phyloP scores from a whole-genome alignment of 53 echinoderm and acorn worm genomes.

The Hippasteria phrygiana region DNA sequence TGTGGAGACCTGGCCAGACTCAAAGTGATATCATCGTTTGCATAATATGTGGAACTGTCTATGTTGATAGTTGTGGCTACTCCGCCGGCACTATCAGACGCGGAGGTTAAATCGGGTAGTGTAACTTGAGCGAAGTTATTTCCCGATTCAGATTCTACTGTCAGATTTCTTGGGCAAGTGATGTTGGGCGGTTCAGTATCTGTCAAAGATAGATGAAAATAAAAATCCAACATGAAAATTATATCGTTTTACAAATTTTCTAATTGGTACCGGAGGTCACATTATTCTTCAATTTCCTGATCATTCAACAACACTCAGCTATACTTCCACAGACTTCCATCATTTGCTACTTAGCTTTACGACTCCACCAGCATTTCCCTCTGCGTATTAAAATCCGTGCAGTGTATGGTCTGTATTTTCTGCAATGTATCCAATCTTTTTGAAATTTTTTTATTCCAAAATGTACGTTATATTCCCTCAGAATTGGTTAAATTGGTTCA shows the following conservation, averaged over 20 bases:
- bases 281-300: too few species aligned
- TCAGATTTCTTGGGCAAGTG: not conserved
- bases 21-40: not conserved
- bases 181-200: constrained; percentile 1
- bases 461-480: too few species aligned
- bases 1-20: constrained; percentile 1
- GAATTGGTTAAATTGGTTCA: too few species aligned
- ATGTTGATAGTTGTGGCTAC: not conserved
- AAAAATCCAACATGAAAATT: not conserved
- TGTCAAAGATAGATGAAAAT: not conserved
- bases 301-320: too few species aligned
- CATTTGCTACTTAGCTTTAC: too few species aligned
- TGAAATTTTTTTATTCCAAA: too few species aligned
- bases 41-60: not conserved
- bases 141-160: not conserved
- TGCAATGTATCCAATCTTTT: too few species aligned
- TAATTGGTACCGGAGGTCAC: too few species aligned
- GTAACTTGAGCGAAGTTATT: not conserved
- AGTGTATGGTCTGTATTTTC: too few species aligned
- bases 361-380: too few species aligned
- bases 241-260: not conserved
- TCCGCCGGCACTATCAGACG: not conserved
- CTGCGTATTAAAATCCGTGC: too few species aligned
- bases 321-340: too few species aligned
- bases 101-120: not conserved